Percentiles rank a stretch among this genome's conserved stretches.
phyloP scores from a whole-genome alignment of 2,888 invertebrate genomes.

The Protodeltote pygarga region DNA sequence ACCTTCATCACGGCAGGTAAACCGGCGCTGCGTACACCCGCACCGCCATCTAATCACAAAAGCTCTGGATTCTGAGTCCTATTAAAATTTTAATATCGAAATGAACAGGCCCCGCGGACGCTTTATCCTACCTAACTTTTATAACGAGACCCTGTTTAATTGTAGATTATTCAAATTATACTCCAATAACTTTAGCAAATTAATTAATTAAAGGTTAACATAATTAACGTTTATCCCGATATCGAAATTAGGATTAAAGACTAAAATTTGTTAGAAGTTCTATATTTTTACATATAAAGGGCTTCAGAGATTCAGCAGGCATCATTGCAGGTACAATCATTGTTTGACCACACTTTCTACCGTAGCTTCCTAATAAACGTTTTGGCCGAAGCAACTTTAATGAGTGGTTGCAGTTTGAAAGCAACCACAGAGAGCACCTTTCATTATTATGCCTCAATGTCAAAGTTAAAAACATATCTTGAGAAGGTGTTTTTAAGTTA shows the following conservation, averaged over 20 bases:
- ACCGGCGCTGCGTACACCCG: constrained; percentile 30
- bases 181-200: constrained; percentile 36
- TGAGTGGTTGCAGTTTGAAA: too few relatives aligned
- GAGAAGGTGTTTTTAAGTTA: too few relatives aligned
- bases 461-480: too few relatives aligned
- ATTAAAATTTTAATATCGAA: constrained; percentile 67
- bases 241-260: constrained; percentile 16
- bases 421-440: too few relatives aligned
- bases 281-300: too few relatives aligned
- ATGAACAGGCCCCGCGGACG: constrained; percentile 47
- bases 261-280: too few relatives aligned
- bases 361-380: too few relatives aligned
- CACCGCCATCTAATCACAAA: constrained; percentile 55
- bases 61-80: constrained; percentile 51
- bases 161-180: constrained; percentile 60
- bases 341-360: too few relatives aligned
- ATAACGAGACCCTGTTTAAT: constrained; percentile 58
- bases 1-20: constrained; percentile 47
- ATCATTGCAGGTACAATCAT: too few relatives aligned
- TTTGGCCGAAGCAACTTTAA: too few relatives aligned
- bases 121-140: constrained; percentile 56
- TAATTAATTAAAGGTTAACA: constrained; percentile 42
- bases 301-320: too few relatives aligned
- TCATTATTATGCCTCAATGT: too few relatives aligned
- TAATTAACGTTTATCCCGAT: constrained; percentile 32